A percentile compares a stretch with the other conserved stretches of the same genome.
phyloP scores from a whole-genome alignment of 2,797 vertebrate species.

The Malurus splendens region DNA sequence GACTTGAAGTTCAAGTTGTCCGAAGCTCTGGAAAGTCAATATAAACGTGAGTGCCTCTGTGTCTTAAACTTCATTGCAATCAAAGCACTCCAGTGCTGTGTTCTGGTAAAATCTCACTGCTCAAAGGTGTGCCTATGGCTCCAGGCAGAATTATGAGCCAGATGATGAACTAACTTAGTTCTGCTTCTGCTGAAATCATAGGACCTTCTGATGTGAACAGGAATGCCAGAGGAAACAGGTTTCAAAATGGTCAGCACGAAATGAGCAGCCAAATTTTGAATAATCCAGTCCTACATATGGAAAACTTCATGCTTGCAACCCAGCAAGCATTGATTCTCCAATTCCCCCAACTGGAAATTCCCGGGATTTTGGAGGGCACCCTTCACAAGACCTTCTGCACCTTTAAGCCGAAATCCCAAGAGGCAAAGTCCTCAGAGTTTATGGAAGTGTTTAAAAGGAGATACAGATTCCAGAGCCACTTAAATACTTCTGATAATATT shows the following conservation, averaged over 20 bases:
- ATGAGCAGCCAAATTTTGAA: background rate
- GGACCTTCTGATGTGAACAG: background rate
- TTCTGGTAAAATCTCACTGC: background rate
- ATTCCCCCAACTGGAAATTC: background rate
- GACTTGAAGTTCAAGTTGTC: background rate
- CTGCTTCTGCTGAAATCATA: background rate
- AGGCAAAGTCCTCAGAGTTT: background rate
- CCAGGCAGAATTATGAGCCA: background rate
- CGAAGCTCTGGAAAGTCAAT: background rate
- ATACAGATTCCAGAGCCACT: background rate
- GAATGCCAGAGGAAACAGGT: background rate
- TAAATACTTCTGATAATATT: background rate
- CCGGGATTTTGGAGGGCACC: background rate
- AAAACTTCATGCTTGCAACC: fast-evolving
- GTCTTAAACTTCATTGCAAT: background rate
- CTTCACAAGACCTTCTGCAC: background rate
- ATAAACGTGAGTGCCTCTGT: background rate
- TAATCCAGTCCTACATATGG: background rate
- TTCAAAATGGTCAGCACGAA: background rate
- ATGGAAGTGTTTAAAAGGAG: background rate
- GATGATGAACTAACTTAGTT: background rate
- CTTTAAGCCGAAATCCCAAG: background rate
- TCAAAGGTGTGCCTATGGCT: background rate
- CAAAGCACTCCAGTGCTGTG: background rate
- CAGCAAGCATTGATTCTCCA: background rate